Conservation (phyloP, 2,888 invertebrate species). For the Drosophila atroscutellata region DNA sequence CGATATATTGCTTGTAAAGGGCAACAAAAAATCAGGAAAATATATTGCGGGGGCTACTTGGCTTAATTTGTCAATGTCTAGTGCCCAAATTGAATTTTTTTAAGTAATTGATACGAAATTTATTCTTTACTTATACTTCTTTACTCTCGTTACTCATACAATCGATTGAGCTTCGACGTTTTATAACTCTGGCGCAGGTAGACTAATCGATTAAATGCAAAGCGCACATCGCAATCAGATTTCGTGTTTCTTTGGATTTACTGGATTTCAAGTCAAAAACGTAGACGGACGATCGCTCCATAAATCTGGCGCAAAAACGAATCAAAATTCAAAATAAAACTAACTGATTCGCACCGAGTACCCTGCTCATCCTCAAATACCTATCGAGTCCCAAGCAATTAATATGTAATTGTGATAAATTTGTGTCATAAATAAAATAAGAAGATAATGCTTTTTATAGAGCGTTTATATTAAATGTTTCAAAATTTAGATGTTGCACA, state of each 20-base stretch:
- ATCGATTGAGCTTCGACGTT: background rate
- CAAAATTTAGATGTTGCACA: background rate
- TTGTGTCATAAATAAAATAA: background rate
- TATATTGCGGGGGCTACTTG: background rate
- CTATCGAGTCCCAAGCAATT: background rate
- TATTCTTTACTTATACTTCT: background rate
- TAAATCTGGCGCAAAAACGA: background rate
- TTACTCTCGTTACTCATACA: background rate
- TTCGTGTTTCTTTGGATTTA: background rate
- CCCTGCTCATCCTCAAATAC: background rate
- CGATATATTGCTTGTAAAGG: background rate
- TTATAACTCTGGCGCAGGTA: background rate
- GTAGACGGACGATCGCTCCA: background rate
- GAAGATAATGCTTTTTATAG: background rate
- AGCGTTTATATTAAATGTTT: background rate
- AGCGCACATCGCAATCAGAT: background rate
- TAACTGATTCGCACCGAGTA: background rate
- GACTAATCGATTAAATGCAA: constrained; percentile 6
- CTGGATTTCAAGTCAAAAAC: background rate
- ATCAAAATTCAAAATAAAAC: background rate
- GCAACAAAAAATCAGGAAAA: background rate
- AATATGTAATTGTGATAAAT: background rate
- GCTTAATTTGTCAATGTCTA: background rate
- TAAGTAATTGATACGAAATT: background rate
- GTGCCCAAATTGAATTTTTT: background rate